These are phyloP conservation scores for Leptoteleia sp. DNA, from an alignment of 1,140 invertebrate species.

Conservation along the genomic window DNA sequence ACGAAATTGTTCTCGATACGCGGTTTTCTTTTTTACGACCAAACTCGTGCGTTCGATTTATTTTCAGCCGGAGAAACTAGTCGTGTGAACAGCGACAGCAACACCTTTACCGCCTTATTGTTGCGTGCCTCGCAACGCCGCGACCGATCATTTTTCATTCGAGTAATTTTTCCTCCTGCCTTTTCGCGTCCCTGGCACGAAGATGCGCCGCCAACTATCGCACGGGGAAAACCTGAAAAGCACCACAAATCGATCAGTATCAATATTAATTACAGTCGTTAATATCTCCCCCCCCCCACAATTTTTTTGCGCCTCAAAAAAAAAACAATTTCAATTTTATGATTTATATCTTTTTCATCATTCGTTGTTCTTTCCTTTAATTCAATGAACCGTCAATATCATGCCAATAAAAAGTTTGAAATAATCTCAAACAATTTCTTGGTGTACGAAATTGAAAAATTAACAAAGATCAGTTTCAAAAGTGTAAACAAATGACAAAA, in stretches of 20 bases:
- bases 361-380: too few relatives aligned
- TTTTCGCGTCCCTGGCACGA: neutral
- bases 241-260: neutral
- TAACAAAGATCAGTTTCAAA: too few relatives aligned
- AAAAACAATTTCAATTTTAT: too few relatives aligned
- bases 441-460: too few relatives aligned
- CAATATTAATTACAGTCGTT: too few relatives aligned
- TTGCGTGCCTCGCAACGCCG: constrained; percentile 20
- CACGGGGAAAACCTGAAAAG: constrained; percentile 19
- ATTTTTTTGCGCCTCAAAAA: too few relatives aligned
- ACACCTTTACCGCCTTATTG: constrained; percentile 45
- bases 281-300: too few relatives aligned
- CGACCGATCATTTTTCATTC: constrained; percentile 22
- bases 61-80: constrained; percentile 54
- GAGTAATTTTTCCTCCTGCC: constrained; percentile 1
- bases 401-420: too few relatives aligned
- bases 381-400: too few relatives aligned
- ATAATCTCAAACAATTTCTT: too few relatives aligned
- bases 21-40: constrained; percentile 61
- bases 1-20: constrained; percentile 51
- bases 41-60: constrained; percentile 51
- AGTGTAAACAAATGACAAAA: too few relatives aligned
- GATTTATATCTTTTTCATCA: too few relatives aligned
- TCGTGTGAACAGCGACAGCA: constrained; percentile 49
- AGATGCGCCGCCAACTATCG: neutral